Evolutionary conservation across 2,113 vertebrate genomes (phyloP), one percentile per base, ranked within the genome.

Genomic region (Lepus timidus): DNA sequence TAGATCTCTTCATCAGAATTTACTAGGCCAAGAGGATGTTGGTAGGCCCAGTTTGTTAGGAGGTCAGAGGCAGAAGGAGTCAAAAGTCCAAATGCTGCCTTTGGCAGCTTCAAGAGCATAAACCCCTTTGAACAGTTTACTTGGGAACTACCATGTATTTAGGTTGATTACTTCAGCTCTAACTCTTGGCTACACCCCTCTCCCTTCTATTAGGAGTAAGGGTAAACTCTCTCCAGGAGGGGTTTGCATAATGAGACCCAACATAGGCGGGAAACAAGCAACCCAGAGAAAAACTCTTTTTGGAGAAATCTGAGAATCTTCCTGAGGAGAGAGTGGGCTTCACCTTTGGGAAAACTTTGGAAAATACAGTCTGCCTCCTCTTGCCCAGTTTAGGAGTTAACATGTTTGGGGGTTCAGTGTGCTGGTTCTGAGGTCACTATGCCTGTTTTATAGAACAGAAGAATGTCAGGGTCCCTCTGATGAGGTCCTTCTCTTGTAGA

Each of bases 1-100:
- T 91, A 71, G 33, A 70, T 70, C 70, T 91, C n/a, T 39, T 85
- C 89, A 16, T 78, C 49, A 75, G 75, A 78, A 73, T 33, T 81
- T 67, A 71, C 4, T 73, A 70, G 74, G 29, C 61, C 61, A 74
- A 79, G 23, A 39, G 64, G 11, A 33, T 73, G 7, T 55, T 78
- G 19, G 78, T 58, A 62, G 85, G 12, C 49, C 27, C 8, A 3
- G n/a, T 44, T 83, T 94, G 19, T 61, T 64, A 55, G 51, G 23
- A 78, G 86, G 64, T 61, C 36, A 84, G 25, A 74, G 58, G 31
- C 9, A 31, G 36, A 7, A 62, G 49, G 29, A 73, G 78, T 68
- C 65, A 85, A 82, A 93, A 74, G 0, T 51, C 67, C 88, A 92
- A 33, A n/a, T 51, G 49, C 33, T 74, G 62, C 11, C 10, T 65